Conservation (phyloP, 2,888 invertebrate species). For the Trachelus troglodyta region DNA sequence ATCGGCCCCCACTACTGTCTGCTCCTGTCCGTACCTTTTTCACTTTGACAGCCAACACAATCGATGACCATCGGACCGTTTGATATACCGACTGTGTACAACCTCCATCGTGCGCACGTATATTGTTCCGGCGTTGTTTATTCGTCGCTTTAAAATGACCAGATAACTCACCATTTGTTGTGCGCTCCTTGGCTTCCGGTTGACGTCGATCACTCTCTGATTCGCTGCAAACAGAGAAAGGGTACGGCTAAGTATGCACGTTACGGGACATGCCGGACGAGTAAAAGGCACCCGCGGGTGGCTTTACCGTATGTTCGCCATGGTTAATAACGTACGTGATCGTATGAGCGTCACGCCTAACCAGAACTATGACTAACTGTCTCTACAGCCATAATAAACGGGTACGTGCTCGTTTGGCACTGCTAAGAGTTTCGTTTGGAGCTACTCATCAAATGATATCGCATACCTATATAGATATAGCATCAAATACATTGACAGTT, state of each 20-base stretch:
- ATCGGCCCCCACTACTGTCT: background rate
- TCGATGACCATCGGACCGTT: background rate
- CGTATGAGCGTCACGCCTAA: background rate
- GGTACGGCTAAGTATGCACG: background rate
- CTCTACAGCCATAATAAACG: conserved; percentile 37
- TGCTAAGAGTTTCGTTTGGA: conserved; percentile 6
- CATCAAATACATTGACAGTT: background rate
- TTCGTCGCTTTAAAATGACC: background rate
- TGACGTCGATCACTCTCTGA: conserved; percentile 81
- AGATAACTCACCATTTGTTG: conserved; percentile 89
- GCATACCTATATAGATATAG: background rate
- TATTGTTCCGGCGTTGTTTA: background rate
- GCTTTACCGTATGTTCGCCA: background rate
- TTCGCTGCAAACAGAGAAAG: conserved; percentile 69
- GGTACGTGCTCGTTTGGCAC: conserved; percentile 21
- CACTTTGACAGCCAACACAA: background rate
- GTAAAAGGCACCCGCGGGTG: background rate
- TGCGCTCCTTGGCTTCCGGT: conserved; percentile 88
- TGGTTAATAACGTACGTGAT: background rate
- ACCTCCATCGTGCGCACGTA: background rate
- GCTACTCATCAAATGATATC: background rate
- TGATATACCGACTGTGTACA: background rate
- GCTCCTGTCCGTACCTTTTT: background rate
- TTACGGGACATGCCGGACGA: background rate
- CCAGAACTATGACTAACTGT: conserved; percentile 41